Base-by-base conservation (phyloP, 1,140 invertebrate genomes). In the Steinernema feltiae region DNA sequence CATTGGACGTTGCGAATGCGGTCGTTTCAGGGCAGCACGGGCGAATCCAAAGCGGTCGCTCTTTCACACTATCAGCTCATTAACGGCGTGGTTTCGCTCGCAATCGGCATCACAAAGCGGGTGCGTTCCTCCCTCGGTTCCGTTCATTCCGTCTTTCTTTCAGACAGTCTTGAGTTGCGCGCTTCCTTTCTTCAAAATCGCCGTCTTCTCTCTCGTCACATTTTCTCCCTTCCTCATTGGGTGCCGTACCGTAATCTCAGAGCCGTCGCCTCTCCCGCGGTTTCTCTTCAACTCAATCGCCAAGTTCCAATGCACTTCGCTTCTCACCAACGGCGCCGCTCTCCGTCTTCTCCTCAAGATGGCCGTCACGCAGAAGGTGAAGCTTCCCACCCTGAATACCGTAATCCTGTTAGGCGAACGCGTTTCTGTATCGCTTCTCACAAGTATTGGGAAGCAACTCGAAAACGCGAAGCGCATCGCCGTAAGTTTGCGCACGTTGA, bases 51-150 rank as follows among this genome's bases (percentile, higher is more conserved):
- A 69, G 79, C 84, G 15, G 78, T 80, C 24, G 83, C 77, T 1
- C 29, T 84, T 3, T 81, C 83, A 24, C 83, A 84, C 69, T 84
- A 84, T 73, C 83, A 84, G 69, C 63, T 86, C 41, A 77, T 84
- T 30, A 84, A 84, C 46, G 83, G 82, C n/a, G 76, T 83, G 29
- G 83, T 80, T 0, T 78, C 81, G 15, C 71, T 77, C 2, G 75
- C 79, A 1, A 86, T 84, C 70, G 80, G 82, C 21, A 83, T 84
- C 12, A 77, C 74, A 30, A 72, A 73, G 53, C 75, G 82, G 31
- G 82, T 82, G 35, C 53, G 35, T 63, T n/a, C 3, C 32, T 35
- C 63, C n/a, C 48, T 15, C 63, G 17, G n/a, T 21, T 73, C 41
- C 18, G 0, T 24, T 32, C 32, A 30, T 80, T 15, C 15, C 53